A percentile compares a stretch with the other conserved stretches of the same genome.
Conservation (phyloP, 1,140 invertebrate species). For the Pachyrhynchus sulphureomaculatus region DNA sequence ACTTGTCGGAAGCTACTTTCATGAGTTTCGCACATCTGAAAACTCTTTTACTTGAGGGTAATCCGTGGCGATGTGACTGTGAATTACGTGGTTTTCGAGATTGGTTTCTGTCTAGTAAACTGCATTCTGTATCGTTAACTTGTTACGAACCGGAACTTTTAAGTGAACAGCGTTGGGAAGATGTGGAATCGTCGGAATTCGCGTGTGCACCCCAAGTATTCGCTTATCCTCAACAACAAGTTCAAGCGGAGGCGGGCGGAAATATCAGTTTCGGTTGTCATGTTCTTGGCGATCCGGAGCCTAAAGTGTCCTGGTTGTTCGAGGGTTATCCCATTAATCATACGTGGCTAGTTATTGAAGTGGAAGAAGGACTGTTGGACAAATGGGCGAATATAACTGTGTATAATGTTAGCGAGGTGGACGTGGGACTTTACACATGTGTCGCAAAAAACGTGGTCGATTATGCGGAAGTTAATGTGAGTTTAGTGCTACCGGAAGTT, state of each 20-base stretch:
- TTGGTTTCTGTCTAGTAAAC: slow-evolving; percentile 72
- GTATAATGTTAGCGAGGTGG: slow-evolving; percentile 70
- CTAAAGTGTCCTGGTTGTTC: slow-evolving; percentile 79
- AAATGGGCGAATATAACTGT: slow-evolving; percentile 74
- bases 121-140: slow-evolving; percentile 65
- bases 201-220: slow-evolving; percentile 70
- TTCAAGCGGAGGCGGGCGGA: slow-evolving; percentile 70
- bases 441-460: slow-evolving; percentile 75
- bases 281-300: slow-evolving; percentile 79
- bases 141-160: slow-evolving; percentile 64
- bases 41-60: slow-evolving; percentile 77
- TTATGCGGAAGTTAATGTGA: slow-evolving; percentile 66
- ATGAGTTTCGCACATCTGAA: slow-evolving; percentile 69
- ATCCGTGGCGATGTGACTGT: slow-evolving; percentile 89
- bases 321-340: slow-evolving; percentile 64
- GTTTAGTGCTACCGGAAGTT: slow-evolving; percentile 69
- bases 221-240: slow-evolving; percentile 41
- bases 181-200: slow-evolving; percentile 66
- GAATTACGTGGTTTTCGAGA: slow-evolving; percentile 75
- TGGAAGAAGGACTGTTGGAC: slow-evolving; percentile 53
- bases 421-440: slow-evolving; percentile 81
- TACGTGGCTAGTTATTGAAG: slow-evolving; percentile 52
- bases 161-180: slow-evolving; percentile 64
- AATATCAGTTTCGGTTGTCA: slow-evolving; percentile 80
- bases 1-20: slow-evolving; percentile 66